phyloP scores from a whole-genome alignment of 2,113 vertebrate genomes.

The Polypterus bichir region DNA sequence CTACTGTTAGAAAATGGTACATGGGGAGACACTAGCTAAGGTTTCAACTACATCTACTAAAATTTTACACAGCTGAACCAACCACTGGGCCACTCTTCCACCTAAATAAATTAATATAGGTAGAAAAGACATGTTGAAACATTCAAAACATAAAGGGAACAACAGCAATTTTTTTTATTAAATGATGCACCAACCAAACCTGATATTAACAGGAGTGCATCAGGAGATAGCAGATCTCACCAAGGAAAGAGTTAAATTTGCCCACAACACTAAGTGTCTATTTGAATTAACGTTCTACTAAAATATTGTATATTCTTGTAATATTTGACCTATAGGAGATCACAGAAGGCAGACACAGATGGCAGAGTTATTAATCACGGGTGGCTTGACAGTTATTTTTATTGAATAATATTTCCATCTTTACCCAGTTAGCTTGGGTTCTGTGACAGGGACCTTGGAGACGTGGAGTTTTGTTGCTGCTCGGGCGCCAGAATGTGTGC shows the following conservation, averaged over 20 bases:
- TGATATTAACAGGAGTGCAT: too few relatives aligned
- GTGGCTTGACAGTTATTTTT: conserved; percentile 3
- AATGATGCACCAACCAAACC: too few relatives aligned
- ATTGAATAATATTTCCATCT: conserved; percentile 6
- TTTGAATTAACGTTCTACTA: not conserved
- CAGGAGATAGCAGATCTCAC: not conserved
- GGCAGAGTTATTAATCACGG: conserved; percentile 3
- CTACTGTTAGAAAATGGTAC: too few relatives aligned
- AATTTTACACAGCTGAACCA: too few relatives aligned
- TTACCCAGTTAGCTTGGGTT: conserved; percentile 4
- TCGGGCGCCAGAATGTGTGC: not conserved
- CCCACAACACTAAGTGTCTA: not conserved
- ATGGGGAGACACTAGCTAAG: too few relatives aligned
- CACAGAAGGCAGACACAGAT: conserved; percentile 3
- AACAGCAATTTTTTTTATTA: too few relatives aligned
- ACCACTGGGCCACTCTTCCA: too few relatives aligned
- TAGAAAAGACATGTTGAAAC: too few relatives aligned
- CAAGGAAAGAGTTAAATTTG: not conserved
- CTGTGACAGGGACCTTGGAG: conserved; percentile 5
- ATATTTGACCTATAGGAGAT: conserved; percentile 3
- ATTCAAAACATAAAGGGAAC: too few relatives aligned
- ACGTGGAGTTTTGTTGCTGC: conserved; percentile 1
- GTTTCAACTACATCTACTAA: too few relatives aligned
- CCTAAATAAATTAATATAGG: too few relatives aligned
- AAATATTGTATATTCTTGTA: conserved; percentile 6